Conservation (phyloP, 2,888 invertebrate genomes). For the Sabatieria punctata region DNA sequence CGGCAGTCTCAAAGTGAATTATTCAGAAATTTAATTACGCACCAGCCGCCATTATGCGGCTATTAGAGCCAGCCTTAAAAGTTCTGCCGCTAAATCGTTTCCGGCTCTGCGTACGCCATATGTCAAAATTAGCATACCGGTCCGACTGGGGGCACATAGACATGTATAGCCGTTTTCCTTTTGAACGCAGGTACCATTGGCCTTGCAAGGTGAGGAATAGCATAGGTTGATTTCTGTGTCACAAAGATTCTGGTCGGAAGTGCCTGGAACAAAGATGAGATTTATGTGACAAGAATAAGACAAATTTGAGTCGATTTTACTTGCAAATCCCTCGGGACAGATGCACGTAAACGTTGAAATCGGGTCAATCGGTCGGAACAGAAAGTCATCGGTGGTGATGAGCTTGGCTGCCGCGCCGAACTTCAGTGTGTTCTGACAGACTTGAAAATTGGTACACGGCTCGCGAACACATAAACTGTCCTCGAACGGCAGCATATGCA, state of each 20-base stretch:
- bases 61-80: too few relatives aligned
- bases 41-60: too few relatives aligned
- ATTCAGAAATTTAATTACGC: too few relatives aligned
- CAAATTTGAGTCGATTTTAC: too few relatives aligned
- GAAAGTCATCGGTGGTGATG: slow-evolving; percentile 64
- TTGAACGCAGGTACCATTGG: slow-evolving; percentile 65
- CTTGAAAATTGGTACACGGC: slow-evolving; percentile 77
- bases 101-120: too few relatives aligned
- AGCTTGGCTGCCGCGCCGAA: slow-evolving; percentile 84
- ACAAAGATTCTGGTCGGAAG: slow-evolving; percentile 71
- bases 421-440: slow-evolving; percentile 71
- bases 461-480: slow-evolving; percentile 88
- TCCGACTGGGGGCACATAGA: slow-evolving; percentile 56
- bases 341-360: slow-evolving; percentile 79
- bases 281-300: too few relatives aligned
- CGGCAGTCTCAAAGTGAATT: too few relatives aligned
- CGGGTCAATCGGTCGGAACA: slow-evolving; percentile 84
- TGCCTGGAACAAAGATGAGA: slow-evolving; percentile 41
- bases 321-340: slow-evolving; percentile 77
- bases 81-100: too few relatives aligned
- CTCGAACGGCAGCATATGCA: slow-evolving; percentile 61
- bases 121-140: too few relatives aligned
- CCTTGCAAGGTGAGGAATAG: slow-evolving; percentile 79
- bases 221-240: slow-evolving; percentile 91
- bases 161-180: slow-evolving; percentile 82